Conservation (phyloP, 2,113 vertebrate species). For the Galemys pyrenaicus region DNA sequence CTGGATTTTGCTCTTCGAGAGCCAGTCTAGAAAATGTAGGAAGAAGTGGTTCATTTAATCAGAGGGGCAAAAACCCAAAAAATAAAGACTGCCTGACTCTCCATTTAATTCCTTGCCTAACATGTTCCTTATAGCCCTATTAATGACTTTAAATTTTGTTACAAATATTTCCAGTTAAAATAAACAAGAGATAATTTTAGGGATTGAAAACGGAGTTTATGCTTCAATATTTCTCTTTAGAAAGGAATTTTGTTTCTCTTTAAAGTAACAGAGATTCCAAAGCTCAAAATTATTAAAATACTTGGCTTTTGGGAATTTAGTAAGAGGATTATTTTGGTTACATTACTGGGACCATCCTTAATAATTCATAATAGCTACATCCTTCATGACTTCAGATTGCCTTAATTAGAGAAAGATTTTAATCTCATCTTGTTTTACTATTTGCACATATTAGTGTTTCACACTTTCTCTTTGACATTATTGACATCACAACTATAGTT, state of each 20-base stretch:
- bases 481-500: neutral
- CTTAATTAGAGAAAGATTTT: conserved; percentile 47
- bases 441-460: neutral
- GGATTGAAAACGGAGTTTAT: conserved; percentile 1
- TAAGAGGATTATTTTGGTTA: conserved; percentile 60
- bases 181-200: neutral
- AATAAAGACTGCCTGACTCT: neutral
- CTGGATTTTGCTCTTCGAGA: neutral
- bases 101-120: conserved; percentile 8
- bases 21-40: neutral
- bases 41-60: neutral
- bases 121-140: neutral
- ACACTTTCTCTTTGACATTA: neutral
- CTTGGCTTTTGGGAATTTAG: conserved; percentile 53
- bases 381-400: conserved; percentile 59
- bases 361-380: conserved; percentile 59
- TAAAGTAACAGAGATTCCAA: conserved; percentile 52
- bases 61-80: neutral
- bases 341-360: conserved; percentile 46
- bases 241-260: conserved; percentile 57
- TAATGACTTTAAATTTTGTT: conserved; percentile 16
- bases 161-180: conserved; percentile 46
- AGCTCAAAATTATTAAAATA: conserved; percentile 54
- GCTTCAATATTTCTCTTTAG: conserved; percentile 44
- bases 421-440: conserved; percentile 25